A percentile compares a stretch with the other conserved stretches of the same genome.
These are phyloP conservation scores for Halocynthia roretzi DNA, from an alignment of 23 tunicate species.

Conservation along the genomic window DNA sequence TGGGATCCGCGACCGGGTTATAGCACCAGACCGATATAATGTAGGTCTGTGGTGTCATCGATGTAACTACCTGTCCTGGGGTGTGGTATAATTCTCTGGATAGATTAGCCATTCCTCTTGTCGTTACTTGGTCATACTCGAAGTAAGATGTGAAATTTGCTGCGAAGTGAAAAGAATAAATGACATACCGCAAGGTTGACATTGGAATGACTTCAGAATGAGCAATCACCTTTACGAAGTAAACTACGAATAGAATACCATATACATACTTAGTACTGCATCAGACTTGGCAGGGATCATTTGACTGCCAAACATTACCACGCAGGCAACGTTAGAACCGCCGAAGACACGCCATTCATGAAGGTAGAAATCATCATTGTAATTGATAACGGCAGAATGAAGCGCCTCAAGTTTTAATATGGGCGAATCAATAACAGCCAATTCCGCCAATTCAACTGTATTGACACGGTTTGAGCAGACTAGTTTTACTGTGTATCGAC, in stretches of 20 bases:
- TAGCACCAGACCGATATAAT: conserved; percentile 42
- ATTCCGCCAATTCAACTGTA: neutral
- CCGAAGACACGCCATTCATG: conserved; percentile 41
- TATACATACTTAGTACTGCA: neutral
- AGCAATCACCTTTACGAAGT: too few species aligned
- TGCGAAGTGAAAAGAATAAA: neutral
- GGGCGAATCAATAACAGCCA: conserved; percentile 18
- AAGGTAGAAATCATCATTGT: conserved; percentile 17
- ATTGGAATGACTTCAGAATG: too few species aligned
- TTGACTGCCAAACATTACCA: conserved; percentile 29
- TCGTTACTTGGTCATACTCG: conserved; percentile 5
- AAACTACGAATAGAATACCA: neutral
- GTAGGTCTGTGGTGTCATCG: conserved; percentile 18
- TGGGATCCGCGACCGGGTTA: conserved; percentile 37
- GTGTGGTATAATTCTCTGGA: conserved; percentile 8
- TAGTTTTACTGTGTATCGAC: conserved; percentile 10
- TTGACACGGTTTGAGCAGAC: conserved; percentile 22
- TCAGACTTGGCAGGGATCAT: conserved; percentile 12
- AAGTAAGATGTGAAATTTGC: conserved; percentile 26
- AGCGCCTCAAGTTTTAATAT: conserved; percentile 15
- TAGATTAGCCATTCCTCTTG: conserved; percentile 44
- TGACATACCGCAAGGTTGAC: neutral
- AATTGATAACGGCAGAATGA: conserved; percentile 25
- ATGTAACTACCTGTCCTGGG: neutral
- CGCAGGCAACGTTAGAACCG: conserved; percentile 50